Conservation (phyloP, 2,113 vertebrate genomes). For the Myrmecobius fasciatus region DNA sequence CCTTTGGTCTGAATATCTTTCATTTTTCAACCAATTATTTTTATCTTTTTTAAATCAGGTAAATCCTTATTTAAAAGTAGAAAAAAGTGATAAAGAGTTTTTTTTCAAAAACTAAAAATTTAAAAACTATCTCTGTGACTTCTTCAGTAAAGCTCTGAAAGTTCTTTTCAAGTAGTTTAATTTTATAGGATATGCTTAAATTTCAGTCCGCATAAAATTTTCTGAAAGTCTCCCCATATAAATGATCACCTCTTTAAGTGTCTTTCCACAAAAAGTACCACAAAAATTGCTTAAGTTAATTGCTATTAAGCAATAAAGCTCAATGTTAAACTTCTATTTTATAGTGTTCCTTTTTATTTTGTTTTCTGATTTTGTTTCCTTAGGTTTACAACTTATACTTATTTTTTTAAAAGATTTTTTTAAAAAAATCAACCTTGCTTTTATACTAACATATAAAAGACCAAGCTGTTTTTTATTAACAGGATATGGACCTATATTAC, state of each 20-base stretch:
- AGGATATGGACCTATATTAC: too few species aligned
- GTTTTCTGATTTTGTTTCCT: background rate
- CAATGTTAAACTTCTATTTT: background rate
- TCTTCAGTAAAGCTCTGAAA: background rate
- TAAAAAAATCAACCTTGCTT: too few species aligned
- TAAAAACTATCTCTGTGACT: background rate
- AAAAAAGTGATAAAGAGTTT: background rate
- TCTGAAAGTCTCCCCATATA: background rate
- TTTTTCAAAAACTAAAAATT: background rate
- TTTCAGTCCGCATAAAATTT: background rate
- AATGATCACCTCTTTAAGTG: background rate
- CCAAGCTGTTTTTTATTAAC: too few species aligned
- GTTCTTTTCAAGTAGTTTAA: background rate
- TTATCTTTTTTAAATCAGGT: background rate
- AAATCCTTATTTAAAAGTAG: background rate
- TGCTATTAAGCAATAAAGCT: background rate
- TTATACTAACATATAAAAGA: too few species aligned
- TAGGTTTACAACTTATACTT: background rate
- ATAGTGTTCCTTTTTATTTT: background rate
- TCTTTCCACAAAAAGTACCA: background rate
- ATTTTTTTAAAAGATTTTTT: background rate
- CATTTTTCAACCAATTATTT: background rate
- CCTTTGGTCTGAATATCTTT: background rate
- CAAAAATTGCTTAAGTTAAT: background rate
- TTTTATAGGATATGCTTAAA: background rate